Evolutionary conservation across 1,140 invertebrate species (phyloP), one percentile per base, ranked within the genome.

Genomic region (Carposina sasakii): DNA sequence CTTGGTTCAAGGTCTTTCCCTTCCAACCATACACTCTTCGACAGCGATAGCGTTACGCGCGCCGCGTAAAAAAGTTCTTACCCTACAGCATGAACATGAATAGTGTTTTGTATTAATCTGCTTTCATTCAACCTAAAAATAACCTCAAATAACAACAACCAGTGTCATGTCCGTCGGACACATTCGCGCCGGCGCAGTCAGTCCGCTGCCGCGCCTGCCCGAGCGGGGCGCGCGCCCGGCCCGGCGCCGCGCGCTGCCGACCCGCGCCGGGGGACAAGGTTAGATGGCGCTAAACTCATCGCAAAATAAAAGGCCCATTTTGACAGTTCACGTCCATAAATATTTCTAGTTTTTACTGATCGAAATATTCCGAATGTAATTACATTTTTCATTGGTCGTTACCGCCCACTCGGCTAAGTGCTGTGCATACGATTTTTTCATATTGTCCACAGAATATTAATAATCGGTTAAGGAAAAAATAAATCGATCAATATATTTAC

Each of bases 271-370:
- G 22, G 20, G 36, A 8, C 19, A 5, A 39, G 36, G 36, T 39
- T 21, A 17, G 36, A 39, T 39, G 36, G n/a, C n/a, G n/a, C n/a
- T n/a, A n/a, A n/a, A n/a, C n/a, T n/a, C n/a, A n/a, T n/a, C n/a
- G n/a, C n/a, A n/a, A n/a, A n/a, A n/a, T n/a, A n/a, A n/a, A n/a
- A n/a, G n/a, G n/a, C n/a, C n/a, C n/a, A n/a, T n/a, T n/a, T n/a
- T n/a, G n/a, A n/a, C n/a, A n/a, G n/a, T n/a, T n/a, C 22, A 39
- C 36, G 36, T 39, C 20, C 19, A 5, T 36, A 36, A 16, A 36
- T 6, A 5, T 12, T 6, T 28, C 24, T 28, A 28, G 24, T 28
- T 28, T 12, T 12, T 28, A 6, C 24, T 28, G 12, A 12, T 28
- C n/a, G n/a, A 28, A 28, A 28, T 28, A 5, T 28, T 28, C 24